Evolutionary conservation across 2,888 invertebrate species (phyloP).

Genomic region (Boloria euphrosyne): DNA sequence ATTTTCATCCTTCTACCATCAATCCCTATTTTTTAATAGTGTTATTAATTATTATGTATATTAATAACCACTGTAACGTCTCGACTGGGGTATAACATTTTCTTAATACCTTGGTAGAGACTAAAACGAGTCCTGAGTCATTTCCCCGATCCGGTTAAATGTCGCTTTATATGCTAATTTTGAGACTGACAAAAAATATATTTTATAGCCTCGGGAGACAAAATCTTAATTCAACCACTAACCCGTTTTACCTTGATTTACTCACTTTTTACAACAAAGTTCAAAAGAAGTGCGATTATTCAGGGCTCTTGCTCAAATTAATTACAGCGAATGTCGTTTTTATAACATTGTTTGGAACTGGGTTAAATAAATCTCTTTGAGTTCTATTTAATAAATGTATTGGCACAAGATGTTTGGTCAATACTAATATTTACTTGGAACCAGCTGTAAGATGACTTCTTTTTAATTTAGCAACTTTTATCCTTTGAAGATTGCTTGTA

Average conservation of each 20-base stretch:
- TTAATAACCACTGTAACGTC: no score
- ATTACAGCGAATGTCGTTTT: conserved; percentile 20
- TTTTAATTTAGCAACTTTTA: background rate
- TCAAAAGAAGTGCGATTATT: conserved; percentile 34
- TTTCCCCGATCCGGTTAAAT: conserved; percentile 21
- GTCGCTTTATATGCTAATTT: conserved; percentile 33
- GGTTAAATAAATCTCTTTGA: conserved; percentile 2
- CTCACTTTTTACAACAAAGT: conserved; percentile 28
- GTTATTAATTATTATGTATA: no score
- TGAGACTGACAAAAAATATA: conserved; percentile 29
- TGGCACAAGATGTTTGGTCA: conserved; percentile 1
- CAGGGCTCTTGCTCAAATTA: conserved; percentile 28
- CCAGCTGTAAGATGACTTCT: background rate
- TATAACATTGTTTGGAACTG: conserved; percentile 5
- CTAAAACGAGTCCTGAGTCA: conserved; percentile 3
- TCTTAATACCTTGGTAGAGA: background rate
- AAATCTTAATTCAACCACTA: conserved; percentile 32
- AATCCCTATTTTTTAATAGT: no score
- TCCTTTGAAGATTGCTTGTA: no score
- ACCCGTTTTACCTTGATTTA: conserved; percentile 33
- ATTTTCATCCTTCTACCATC: no score
- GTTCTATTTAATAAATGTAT: conserved; percentile 11
- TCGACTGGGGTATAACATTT: background rate
- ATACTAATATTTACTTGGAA: conserved; percentile 10
- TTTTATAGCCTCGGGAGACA: conserved; percentile 26